Conservation (phyloP, 1,140 invertebrate species). For the Leptinotarsa undecemlineata region DNA sequence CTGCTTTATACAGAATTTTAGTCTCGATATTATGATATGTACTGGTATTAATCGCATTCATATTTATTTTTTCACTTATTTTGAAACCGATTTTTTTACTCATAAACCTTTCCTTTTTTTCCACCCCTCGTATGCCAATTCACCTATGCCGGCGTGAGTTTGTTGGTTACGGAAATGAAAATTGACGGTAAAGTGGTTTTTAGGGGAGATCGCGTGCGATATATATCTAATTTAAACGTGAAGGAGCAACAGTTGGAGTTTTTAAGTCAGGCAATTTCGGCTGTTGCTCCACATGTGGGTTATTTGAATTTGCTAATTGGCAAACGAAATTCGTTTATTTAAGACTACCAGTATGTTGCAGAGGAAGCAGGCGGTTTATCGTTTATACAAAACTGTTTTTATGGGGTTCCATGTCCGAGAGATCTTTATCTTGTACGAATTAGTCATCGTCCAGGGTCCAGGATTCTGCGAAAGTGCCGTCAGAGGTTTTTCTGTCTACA, state of each 20-base stretch:
- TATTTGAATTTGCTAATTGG: constrained; percentile 28
- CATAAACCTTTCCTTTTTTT: background rate
- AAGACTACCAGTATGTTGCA: constrained; percentile 14
- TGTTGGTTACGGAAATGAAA: constrained; percentile 23
- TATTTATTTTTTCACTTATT: too few relatives aligned
- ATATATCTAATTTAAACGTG: constrained; percentile 25
- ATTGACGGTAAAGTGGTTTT: constrained; percentile 17
- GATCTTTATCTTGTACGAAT: constrained; percentile 1
- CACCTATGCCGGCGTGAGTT: background rate
- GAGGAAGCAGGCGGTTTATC: background rate
- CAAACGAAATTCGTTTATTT: constrained; percentile 21
- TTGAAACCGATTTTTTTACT: background rate
- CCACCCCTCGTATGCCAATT: constrained; percentile 7
- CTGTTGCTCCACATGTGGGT: constrained; percentile 23
- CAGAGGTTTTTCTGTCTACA: too few relatives aligned
- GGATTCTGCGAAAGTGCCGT: too few relatives aligned
- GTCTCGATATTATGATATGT: too few relatives aligned
- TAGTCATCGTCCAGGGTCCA: background rate
- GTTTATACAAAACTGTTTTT: background rate
- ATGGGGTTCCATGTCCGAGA: background rate
- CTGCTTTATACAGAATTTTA: too few relatives aligned
- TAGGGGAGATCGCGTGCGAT: constrained; percentile 31
- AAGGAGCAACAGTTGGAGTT: constrained; percentile 31
- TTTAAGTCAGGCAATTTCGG: constrained; percentile 21
- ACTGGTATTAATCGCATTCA: too few relatives aligned